Conservation (phyloP, 1,140 invertebrate species). For the Papilio helenus region DNA sequence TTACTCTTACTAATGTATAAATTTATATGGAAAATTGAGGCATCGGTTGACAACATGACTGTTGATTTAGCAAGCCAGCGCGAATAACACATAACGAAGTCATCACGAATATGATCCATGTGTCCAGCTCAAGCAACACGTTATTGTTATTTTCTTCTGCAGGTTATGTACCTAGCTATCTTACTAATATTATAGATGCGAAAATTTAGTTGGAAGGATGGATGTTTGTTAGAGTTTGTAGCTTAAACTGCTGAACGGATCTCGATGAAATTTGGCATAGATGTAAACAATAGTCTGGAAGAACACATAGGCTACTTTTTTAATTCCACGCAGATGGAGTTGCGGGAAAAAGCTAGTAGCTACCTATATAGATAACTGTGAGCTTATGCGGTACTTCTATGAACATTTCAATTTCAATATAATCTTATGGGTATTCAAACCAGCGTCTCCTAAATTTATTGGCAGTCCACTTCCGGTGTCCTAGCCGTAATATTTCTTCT, state of each 20-base stretch:
- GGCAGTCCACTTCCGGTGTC: too few species aligned
- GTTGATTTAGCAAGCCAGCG: constrained; percentile 14
- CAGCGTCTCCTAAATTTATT: too few species aligned
- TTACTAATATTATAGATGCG: too few species aligned
- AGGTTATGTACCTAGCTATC: neutral
- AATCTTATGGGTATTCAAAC: neutral
- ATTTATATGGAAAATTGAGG: constrained; percentile 64
- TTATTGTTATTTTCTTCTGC: neutral
- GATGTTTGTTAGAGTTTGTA: too few species aligned
- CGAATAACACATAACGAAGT: constrained; percentile 4
- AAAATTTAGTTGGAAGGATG: too few species aligned
- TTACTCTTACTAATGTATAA: too few species aligned
- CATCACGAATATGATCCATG: neutral
- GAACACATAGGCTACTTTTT: too few species aligned
- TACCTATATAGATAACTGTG: neutral
- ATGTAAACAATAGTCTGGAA: too few species aligned
- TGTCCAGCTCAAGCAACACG: neutral
- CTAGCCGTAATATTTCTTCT: too few species aligned
- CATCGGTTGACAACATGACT: neutral
- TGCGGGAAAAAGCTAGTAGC: neutral
- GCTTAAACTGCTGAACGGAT: too few species aligned
- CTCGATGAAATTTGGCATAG: too few species aligned
- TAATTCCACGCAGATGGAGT: too few species aligned
- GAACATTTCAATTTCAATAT: neutral
- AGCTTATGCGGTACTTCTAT: neutral